Percentiles rank a stretch among this genome's conserved stretches.
Conservation (phyloP, 2,113 vertebrate species). For the Colius striatus region DNA sequence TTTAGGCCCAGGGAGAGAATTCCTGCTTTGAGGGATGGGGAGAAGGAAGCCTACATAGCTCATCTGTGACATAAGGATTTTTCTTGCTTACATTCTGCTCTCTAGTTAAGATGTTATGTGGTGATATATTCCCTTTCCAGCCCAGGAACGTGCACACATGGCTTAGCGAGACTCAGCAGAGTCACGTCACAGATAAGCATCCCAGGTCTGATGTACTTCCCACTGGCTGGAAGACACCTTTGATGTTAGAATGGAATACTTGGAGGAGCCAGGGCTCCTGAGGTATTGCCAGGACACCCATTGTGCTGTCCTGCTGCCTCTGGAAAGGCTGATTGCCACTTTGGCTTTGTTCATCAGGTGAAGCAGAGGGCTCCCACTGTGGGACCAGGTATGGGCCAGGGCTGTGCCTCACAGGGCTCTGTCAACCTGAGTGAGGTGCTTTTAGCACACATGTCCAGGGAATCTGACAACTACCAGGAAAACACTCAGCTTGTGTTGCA, state of each 20-base stretch:
- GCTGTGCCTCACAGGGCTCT: not conserved
- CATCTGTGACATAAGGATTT: not conserved
- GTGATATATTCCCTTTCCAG: not conserved
- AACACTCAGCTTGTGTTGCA: accelerated
- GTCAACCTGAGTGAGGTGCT: not conserved
- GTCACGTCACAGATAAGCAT: accelerated
- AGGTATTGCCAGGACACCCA: accelerated
- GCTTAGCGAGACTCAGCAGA: not conserved
- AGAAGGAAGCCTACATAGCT: not conserved
- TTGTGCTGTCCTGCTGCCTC: not conserved
- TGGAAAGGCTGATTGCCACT: not conserved
- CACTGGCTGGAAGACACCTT: not conserved
- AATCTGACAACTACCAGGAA: not conserved
- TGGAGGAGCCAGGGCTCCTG: not conserved
- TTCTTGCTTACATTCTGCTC: not conserved
- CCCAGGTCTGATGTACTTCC: not conserved
- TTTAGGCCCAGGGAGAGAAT: not conserved
- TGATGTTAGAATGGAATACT: not conserved
- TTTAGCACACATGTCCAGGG: not conserved
- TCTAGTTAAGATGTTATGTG: not conserved
- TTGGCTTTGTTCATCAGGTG: not conserved
- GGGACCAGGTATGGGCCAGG: too few species aligned
- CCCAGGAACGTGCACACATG: not conserved
- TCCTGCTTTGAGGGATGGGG: not conserved
- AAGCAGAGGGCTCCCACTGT: not conserved